Evolutionary conservation across 2,113 vertebrate species (phyloP), one percentile per base, ranked within the genome.

Genomic region (Serinus canaria): DNA sequence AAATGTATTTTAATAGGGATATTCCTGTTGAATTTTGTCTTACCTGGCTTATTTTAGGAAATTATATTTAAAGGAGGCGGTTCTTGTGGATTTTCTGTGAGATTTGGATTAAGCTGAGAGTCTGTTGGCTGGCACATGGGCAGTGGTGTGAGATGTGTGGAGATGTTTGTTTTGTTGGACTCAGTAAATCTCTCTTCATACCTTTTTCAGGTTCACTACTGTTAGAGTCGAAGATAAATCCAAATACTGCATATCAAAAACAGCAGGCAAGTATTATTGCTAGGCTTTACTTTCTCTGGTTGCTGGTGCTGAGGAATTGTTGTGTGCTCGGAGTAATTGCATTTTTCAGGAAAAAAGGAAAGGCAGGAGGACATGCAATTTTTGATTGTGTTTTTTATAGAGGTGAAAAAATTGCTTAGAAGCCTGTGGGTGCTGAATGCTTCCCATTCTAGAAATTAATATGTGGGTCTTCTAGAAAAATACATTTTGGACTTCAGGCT

Each of bases 191-290:
- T 89, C 59, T 93, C 49, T 91, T 95, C 44, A 14, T 97, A 31
- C 97, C n/a, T 97, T 92, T 96, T 98, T 87, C 95, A 99, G 99
- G 99, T 93, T 99, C 99, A 12, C 97, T 99, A 39, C 96, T 99
- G 53, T 98, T 99, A 98, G 99, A 99, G 98, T 99, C 99, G 79
- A 99, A 99, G 98, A 99, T 99, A 97, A 99, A 99, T 96, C 98
- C 99, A 64, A 99, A 99, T 95, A 99, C 99, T 80, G 99, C 99
- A 79, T 99, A 99, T 99, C 99, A 99, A 96, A 99, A 99, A 98
- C 99, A 99, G 97, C 99, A 99, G 98, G 99, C 99, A 98, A 98
- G 98, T 98, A 98, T 91, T 83, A 94, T 21, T 95, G 44, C 33
- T 43, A 25, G 67, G 58, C 33, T 80, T 86, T 49, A 1, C 31